Base-by-base conservation (phyloP, 2,888 invertebrate species). In the Eudemis profundana region DNA sequence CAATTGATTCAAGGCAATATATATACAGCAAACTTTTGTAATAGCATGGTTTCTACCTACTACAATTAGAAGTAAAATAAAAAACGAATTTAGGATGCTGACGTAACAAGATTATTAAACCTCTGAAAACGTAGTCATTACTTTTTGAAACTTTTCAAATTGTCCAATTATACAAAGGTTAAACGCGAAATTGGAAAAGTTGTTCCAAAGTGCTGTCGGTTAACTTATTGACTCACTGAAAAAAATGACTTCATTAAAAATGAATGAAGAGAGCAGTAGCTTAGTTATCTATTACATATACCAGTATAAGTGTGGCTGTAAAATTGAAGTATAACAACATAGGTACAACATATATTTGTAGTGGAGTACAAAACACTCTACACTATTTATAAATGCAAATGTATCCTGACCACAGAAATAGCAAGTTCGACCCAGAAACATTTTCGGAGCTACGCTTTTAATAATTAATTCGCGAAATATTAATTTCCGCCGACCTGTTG, bases 101-200 rank as follows among this genome's bases (percentile, higher is more conserved):
- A 33, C 33, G 33, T 12, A 33, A 50, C n/a, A 40, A 12, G 49
- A 14, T 49, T 8, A 12, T 40, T 19, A 38, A 15, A 33, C 15
- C 49, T 44, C 17, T 4, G 10, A 57, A 33, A 46, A 44, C 21
- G 40, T 56, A 27, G 33, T 15, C 21, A 21, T 51, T 21, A 36
- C 40, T 49, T 47, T 27, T 46, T 19, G 23, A 3, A 44, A 56
- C 36, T 59, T 59, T 23, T 46, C 53, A 53, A 65, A 65, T 59
- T 53, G 65, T 21, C 47, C 60, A 65, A 65, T 65, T 65, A 65
- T 47, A 40, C 33, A 51, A 57, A 60, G 38, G 51, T 53, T 59
- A 53, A 53, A 51, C 12, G 51, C 38, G 27, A 59, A 60, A 65
- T 65, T 65, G 65, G 65, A 60, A 65, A 60, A 65, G 46, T 65